Base-by-base conservation (phyloP, 2,113 vertebrate species). In the Nesogale talazaci region DNA sequence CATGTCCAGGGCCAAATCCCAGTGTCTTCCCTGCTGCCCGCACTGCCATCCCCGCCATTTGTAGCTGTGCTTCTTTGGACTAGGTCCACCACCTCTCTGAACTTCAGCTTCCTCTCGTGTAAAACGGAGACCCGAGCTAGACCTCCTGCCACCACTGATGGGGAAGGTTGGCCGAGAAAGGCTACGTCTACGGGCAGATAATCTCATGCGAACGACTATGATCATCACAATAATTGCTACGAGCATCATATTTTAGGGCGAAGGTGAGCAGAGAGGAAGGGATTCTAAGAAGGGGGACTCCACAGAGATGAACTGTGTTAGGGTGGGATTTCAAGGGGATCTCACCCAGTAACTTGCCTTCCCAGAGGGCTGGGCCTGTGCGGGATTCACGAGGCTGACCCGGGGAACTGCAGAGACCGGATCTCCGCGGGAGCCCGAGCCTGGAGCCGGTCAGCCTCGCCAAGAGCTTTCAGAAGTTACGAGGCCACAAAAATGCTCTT, bases 401-500 rank as follows among this genome's bases (percentile, higher is more conserved):
- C 17, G 59, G 57, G 74, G 23, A 52, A 27, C 1, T 40, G 34
- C 57, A 15, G 10, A 65, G 83, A 80, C 2, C 36, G 56, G 16
- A n/a, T 56, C 67, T 88, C 72, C 52, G 67, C 63, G 52, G 94
- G 85, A 95, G 90, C 7, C 29, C 0, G 36, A 77, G 74, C 83
- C 83, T 81, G 91, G 77, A 91, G 92, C 87, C 93, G 19, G 52
- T 46, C 2, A 23, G 59, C 80, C 86, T 80, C 6, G 38, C 95
- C 86, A 90, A 56, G 42, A 88, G 86, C 36, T 42, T 91, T 93
- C 83, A 90, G 83, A 86, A 94, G 75, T 95, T 95, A 94, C 0
- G 31, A 96, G 96, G 94, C 92, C 88, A 63, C 89, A 94, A 87
- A 87, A 94, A 92, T 86, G 83, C 96, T 92, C 92, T 92, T 92